These are phyloP conservation scores for Chascanopsetta lugubris DNA, from an alignment of 2,113 vertebrate genomes.

Conservation along the genomic window DNA sequence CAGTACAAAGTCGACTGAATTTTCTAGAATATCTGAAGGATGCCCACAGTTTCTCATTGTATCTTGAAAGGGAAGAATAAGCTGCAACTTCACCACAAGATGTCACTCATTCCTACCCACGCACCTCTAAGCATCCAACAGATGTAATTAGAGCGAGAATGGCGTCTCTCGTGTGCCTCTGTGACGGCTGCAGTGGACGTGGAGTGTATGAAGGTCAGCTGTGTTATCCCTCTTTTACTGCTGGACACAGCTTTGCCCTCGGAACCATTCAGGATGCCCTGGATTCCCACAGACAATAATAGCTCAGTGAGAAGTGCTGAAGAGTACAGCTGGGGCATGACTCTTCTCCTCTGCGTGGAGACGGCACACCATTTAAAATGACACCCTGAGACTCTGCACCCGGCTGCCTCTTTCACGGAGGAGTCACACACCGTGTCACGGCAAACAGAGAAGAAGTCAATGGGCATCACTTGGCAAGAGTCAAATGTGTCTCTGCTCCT, in stretches of 20 bases:
- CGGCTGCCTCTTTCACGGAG: conserved; percentile 6
- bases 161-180: no score
- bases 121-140: no score
- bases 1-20: no score
- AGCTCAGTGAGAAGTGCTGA: conserved; percentile 55
- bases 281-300: conserved; percentile 79
- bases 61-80: no score
- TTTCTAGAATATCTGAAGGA: no score
- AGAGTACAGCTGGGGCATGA: conserved; percentile 45
- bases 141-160: no score
- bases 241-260: conserved; percentile 57
- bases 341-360: conserved; percentile 31
- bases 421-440: neutral
- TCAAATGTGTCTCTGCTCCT: neutral
- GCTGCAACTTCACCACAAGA: no score
- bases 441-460: neutral
- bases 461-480: neutral
- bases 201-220: conserved; percentile 44
- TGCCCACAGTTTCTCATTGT: no score
- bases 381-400: conserved; percentile 18
- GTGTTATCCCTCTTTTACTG: conserved; percentile 73
- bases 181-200: neutral
- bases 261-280: conserved; percentile 65
- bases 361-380: conserved; percentile 31
- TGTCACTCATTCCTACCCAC: no score